Evolutionary conservation across 2,113 vertebrate species (phyloP).

Genomic region (Sitta europaea): DNA sequence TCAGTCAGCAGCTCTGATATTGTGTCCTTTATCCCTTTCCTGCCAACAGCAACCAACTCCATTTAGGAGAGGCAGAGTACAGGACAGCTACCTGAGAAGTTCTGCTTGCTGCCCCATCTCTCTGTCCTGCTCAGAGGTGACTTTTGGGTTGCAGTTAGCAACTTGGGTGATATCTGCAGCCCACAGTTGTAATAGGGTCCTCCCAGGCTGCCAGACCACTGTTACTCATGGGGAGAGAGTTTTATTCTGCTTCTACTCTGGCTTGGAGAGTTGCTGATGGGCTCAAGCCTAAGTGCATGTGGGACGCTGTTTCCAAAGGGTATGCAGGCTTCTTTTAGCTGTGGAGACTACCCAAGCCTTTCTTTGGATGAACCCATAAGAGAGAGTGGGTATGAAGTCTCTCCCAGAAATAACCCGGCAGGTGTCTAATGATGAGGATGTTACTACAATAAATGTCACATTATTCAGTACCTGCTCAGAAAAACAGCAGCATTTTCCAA

Average conservation of each 20-base stretch:
- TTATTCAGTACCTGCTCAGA: background rate
- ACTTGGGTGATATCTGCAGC: background rate
- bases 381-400: background rate
- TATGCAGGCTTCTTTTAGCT: background rate
- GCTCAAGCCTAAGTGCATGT: background rate
- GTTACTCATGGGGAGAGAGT: background rate
- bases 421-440: background rate
- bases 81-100: background rate
- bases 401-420: background rate
- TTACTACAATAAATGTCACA: background rate
- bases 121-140: background rate
- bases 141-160: background rate
- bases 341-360: background rate
- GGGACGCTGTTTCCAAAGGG: background rate
- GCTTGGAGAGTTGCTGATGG: background rate
- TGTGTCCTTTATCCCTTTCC: background rate
- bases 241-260: background rate
- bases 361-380: background rate
- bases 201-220: background rate
- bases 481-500: background rate
- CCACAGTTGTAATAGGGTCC: background rate
- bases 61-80: background rate
- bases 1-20: background rate
- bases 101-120: background rate
- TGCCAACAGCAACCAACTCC: background rate